Percentiles rank a stretch among this genome's conserved stretches.
phyloP scores from a whole-genome alignment of 2,797 vertebrate genomes.

The Gambusia yucatana region DNA sequence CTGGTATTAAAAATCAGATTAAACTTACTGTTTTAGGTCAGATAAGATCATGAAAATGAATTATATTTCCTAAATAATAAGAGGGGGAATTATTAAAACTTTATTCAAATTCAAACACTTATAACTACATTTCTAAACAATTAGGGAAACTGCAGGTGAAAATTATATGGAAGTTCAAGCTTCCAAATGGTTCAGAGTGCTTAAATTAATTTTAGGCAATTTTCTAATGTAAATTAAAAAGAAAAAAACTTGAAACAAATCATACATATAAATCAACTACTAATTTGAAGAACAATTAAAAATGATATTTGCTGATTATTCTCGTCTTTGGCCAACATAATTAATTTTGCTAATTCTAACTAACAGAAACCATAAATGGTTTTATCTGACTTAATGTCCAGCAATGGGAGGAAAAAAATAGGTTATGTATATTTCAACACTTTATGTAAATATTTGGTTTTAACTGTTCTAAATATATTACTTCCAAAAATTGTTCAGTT shows the following conservation, averaged over 20 bases:
- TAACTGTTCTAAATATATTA: neutral
- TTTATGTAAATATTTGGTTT: neutral
- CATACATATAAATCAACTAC: neutral
- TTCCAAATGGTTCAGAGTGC: neutral
- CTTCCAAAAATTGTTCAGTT: neutral
- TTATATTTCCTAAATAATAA: neutral
- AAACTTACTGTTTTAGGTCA: neutral
- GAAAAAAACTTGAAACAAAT: neutral
- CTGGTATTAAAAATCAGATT: neutral
- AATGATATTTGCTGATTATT: neutral
- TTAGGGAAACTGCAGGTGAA: neutral
- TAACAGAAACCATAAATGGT: neutral
- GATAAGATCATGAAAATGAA: neutral
- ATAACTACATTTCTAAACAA: neutral
- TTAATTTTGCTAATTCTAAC: neutral
- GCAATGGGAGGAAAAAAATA: neutral
- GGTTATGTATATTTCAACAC: neutral
- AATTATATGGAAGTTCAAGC: neutral
- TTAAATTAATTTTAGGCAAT: neutral
- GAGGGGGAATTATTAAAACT: neutral
- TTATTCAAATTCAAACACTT: neutral
- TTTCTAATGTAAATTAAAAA: neutral
- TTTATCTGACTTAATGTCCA: neutral
- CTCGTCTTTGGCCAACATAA: neutral
- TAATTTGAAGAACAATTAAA: neutral